Evolutionary conservation across 2,113 vertebrate genomes (phyloP).

Genomic region (Geococcyx californianus): DNA sequence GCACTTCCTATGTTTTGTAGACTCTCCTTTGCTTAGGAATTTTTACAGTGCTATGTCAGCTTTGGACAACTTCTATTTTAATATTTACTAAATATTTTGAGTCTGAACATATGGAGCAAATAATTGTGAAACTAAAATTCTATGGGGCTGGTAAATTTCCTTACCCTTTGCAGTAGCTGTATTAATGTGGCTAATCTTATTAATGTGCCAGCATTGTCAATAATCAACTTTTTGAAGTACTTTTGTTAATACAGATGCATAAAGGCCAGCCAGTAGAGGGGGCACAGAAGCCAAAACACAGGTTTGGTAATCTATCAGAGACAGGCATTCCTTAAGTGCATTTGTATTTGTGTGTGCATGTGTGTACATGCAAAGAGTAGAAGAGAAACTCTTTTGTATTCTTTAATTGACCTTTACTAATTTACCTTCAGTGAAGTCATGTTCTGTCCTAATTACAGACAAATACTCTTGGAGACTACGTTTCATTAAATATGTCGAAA

Average conservation of each 20-base stretch:
- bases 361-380: not conserved
- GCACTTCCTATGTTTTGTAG: not conserved
- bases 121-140: not conserved
- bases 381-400: not conserved
- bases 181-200: not conserved
- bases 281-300: not conserved
- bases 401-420: constrained; percentile 17
- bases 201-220: not conserved
- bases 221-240: not conserved
- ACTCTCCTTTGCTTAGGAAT: not conserved
- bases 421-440: constrained; percentile 3
- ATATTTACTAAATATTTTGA: not conserved
- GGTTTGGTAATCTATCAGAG: not conserved
- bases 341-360: not conserved
- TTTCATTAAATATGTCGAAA: constrained; percentile 34
- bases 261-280: constrained; percentile 47
- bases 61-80: not conserved
- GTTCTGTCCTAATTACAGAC: not conserved
- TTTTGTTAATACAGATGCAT: not conserved
- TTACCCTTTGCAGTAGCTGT: not conserved
- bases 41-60: not conserved
- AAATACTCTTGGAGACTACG: not conserved
- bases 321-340: not conserved
- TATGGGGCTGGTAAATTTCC: not conserved
- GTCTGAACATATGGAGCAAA: not conserved